These are phyloP conservation scores for Himalopsyche anomala DNA, from an alignment of 2,888 invertebrate genomes.

Conservation along the genomic window DNA sequence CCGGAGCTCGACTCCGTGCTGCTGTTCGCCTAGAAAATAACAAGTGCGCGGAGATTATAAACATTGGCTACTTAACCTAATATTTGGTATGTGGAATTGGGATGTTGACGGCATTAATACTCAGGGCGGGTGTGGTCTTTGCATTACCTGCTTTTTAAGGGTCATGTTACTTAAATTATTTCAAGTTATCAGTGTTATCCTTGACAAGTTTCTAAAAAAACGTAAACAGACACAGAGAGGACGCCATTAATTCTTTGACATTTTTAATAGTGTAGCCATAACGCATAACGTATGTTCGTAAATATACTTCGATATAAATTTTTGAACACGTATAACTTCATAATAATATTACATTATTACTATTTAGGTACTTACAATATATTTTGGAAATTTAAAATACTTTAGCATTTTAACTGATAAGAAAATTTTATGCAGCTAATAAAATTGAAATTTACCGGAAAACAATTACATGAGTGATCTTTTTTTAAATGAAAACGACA, in stretches of 20 bases:
- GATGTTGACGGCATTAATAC: slow-evolving; percentile 3
- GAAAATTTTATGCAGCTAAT: no score
- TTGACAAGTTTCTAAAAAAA: slow-evolving; percentile 64
- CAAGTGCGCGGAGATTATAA: slow-evolving; percentile 56
- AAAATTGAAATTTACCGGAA: no score
- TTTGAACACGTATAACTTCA: neutral
- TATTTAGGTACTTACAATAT: no score
- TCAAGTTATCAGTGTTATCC: slow-evolving; percentile 57
- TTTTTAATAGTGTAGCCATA: slow-evolving; percentile 64
- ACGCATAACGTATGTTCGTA: slow-evolving; percentile 38
- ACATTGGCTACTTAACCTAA: slow-evolving; percentile 62
- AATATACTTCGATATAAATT: slow-evolving; percentile 24
- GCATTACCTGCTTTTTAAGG: slow-evolving; percentile 66
- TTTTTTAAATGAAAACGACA: no score
- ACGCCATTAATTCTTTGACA: slow-evolving; percentile 66
- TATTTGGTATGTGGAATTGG: slow-evolving; percentile 50
- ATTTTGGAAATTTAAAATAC: no score
- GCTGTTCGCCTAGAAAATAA: slow-evolving; percentile 73
- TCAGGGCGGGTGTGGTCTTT: slow-evolving; percentile 4
- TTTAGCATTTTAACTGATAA: no score
- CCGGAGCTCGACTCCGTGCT: slow-evolving; percentile 81
- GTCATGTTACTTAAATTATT: slow-evolving; percentile 64
- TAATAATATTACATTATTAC: no score
- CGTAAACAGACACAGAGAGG: slow-evolving; percentile 65
- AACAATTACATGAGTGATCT: no score